Conservation (phyloP, 1,140 invertebrate species). For the Plutomurus gul region DNA sequence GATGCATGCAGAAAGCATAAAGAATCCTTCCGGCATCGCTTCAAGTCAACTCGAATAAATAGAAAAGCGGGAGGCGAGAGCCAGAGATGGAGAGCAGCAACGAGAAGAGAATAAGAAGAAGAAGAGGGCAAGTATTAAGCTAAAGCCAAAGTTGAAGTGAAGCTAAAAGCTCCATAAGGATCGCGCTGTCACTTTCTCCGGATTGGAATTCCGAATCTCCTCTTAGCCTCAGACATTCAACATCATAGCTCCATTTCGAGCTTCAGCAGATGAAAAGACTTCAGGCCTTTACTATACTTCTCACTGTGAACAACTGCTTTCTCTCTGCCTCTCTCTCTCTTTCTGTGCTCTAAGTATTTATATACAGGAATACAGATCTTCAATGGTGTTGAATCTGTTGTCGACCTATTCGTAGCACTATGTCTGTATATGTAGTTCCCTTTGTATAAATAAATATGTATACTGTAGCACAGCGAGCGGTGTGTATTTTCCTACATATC, state of each 20-base stretch:
- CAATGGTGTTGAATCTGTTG: no score
- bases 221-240: constrained; percentile 14
- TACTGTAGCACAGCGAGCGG: no score
- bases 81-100: background rate
- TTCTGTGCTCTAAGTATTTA: no score
- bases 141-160: constrained; percentile 1
- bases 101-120: background rate
- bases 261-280: background rate
- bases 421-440: no score
- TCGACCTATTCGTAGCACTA: no score
- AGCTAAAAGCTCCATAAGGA: constrained; percentile 26
- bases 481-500: no score
- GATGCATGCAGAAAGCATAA: constrained; percentile 11
- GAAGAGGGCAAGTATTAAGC: background rate
- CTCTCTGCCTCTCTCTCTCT: no score
- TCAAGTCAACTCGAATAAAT: background rate
- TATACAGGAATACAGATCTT: no score
- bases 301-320: no score
- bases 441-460: no score
- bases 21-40: background rate
- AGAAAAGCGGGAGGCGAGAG: background rate
- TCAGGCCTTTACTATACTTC: no score
- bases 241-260: constrained; percentile 17
- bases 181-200: constrained; percentile 24
- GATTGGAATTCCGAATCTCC: constrained; percentile 16